These are phyloP conservation scores for Pseudorasbora parva DNA, from an alignment of 2,113 vertebrate genomes.

Conservation along the genomic window DNA sequence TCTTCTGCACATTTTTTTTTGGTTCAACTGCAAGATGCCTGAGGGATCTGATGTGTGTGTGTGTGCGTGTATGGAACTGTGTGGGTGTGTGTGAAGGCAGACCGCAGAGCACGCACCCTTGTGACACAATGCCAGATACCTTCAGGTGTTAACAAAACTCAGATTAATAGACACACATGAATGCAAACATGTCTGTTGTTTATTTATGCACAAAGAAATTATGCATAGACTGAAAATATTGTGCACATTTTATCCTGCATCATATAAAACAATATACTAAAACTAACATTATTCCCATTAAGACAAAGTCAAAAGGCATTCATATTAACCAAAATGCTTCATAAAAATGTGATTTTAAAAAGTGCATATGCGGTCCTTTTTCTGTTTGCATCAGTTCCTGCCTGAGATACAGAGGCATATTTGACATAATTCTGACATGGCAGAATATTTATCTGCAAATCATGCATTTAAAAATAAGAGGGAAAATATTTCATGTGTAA, in stretches of 20 bases:
- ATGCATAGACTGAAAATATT: not conserved
- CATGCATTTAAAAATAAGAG: not conserved
- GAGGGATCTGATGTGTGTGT: slow-evolving; percentile 23
- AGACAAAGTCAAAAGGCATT: not conserved
- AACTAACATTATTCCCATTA: not conserved
- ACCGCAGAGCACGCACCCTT: slow-evolving; percentile 49
- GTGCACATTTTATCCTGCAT: not conserved
- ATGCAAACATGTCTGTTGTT: not conserved
- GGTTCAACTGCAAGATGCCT: slow-evolving; percentile 18
- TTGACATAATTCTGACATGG: not conserved
- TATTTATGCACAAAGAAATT: not conserved
- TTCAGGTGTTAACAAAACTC: slow-evolving; percentile 51
- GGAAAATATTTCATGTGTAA: not conserved
- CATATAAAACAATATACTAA: too few species aligned
- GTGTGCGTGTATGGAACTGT: slow-evolving; percentile 42
- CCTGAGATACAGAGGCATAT: not conserved
- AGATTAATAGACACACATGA: slow-evolving; percentile 4
- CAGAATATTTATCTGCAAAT: not conserved
- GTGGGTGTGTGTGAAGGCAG: slow-evolving; percentile 41
- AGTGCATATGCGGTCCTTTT: not conserved
- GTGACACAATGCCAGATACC: slow-evolving; percentile 63
- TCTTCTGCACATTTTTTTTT: not conserved
- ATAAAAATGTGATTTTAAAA: not conserved
- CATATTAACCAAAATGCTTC: not conserved
- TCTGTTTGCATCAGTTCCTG: not conserved